These are phyloP conservation scores for Tetheella fluctuosa DNA, from an alignment of 2,888 invertebrate species.

Conservation along the genomic window DNA sequence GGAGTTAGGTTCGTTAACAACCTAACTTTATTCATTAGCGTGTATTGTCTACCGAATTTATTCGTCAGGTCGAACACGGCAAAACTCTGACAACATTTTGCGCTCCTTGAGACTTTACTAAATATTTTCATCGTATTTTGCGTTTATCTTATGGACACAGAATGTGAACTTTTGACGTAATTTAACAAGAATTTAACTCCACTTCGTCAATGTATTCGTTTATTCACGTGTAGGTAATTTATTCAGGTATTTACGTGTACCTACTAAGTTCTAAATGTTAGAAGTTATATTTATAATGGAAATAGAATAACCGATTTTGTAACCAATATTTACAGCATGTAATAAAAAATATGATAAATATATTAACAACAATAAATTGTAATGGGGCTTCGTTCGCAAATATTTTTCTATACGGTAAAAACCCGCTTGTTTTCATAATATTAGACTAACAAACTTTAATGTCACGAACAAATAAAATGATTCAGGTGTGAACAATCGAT, in stretches of 20 bases:
- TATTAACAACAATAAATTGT: no score
- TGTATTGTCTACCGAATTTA: slow-evolving; percentile 80
- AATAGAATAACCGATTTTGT: no score
- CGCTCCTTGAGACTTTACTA: slow-evolving; percentile 58
- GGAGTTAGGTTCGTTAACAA: slow-evolving; percentile 77
- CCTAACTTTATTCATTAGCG: slow-evolving; percentile 82
- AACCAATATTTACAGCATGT: no score
- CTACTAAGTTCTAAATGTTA: neutral
- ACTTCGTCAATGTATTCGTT: slow-evolving; percentile 39
- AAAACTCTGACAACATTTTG: slow-evolving; percentile 62
- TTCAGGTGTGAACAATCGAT: slow-evolving; percentile 21
- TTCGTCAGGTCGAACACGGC: slow-evolving; percentile 71
- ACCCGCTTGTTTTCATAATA: neutral
- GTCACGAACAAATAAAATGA: neutral
- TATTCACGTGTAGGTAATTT: slow-evolving; percentile 25
- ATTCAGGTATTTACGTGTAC: neutral
- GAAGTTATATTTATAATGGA: neutral
- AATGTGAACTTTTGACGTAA: slow-evolving; percentile 58
- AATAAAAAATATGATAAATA: no score
- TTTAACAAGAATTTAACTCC: slow-evolving; percentile 56
- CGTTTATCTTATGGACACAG: slow-evolving; percentile 68
- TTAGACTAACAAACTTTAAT: neutral
- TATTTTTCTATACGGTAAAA: neutral
- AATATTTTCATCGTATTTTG: slow-evolving; percentile 70
- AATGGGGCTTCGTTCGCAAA: no score